These are phyloP conservation scores for Noctua fimbriata DNA, from an alignment of 2,888 invertebrate genomes.

Conservation along the genomic window DNA sequence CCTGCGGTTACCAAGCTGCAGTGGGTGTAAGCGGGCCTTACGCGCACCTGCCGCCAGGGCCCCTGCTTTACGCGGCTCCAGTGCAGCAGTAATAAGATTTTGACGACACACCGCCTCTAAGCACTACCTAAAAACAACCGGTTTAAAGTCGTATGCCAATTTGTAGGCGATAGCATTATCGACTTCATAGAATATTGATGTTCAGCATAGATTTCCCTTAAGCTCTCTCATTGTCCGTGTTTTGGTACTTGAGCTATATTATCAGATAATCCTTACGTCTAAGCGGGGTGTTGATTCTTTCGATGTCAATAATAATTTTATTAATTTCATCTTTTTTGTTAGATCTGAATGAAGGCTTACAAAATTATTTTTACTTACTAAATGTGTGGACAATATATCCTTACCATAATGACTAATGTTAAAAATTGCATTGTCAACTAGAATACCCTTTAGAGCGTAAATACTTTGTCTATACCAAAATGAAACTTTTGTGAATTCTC, in stretches of 20 bases:
- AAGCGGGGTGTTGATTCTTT: slow-evolving; percentile 74
- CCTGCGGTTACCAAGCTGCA: slow-evolving; percentile 93
- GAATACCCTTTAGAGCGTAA: slow-evolving; percentile 56
- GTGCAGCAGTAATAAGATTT: slow-evolving; percentile 92
- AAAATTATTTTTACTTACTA: slow-evolving; percentile 73
- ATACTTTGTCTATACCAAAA: slow-evolving; percentile 65
- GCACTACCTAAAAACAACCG: slow-evolving; percentile 55
- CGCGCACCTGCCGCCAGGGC: slow-evolving; percentile 91
- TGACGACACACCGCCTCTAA: slow-evolving; percentile 60
- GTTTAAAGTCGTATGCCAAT: slow-evolving; percentile 56
- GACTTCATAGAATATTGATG: slow-evolving; percentile 63
- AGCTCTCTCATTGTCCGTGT: slow-evolving; percentile 67
- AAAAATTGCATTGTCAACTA: slow-evolving; percentile 62
- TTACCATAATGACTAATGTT: slow-evolving; percentile 58
- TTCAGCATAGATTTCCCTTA: slow-evolving; percentile 66
- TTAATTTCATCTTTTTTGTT: slow-evolving; percentile 77
- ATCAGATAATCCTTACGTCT: slow-evolving; percentile 63
- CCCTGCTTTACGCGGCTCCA: slow-evolving; percentile 91
- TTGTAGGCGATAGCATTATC: slow-evolving; percentile 63
- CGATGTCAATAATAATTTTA: slow-evolving; percentile 72
- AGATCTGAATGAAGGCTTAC: slow-evolving; percentile 87
- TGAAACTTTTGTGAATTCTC: slow-evolving; percentile 83
- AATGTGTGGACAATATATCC: slow-evolving; percentile 64
- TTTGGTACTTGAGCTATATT: slow-evolving; percentile 74
- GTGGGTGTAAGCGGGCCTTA: slow-evolving; percentile 91